A percentile compares a stretch with the other conserved stretches of the same genome.
These are phyloP conservation scores for Blomia tropicalis DNA, from an alignment of 2,888 invertebrate species.

Conservation along the genomic window DNA sequence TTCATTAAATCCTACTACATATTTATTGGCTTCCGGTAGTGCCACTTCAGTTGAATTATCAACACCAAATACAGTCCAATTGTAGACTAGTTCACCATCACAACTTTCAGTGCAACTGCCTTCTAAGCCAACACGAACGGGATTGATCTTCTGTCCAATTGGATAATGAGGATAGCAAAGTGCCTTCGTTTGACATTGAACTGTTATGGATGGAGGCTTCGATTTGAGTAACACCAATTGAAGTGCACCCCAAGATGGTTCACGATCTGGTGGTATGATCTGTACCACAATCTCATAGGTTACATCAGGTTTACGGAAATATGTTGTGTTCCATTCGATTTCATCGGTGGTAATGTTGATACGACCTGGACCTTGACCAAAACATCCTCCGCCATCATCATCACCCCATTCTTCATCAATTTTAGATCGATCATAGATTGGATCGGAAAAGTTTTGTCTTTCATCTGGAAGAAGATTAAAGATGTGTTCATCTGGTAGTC, in stretches of 20 bases:
- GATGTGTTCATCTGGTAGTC: slow-evolving; percentile 30
- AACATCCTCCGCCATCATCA: slow-evolving; percentile 31
- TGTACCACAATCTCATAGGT: slow-evolving; percentile 27
- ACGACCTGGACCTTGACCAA: slow-evolving; percentile 31
- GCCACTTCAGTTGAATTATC: slow-evolving; percentile 28
- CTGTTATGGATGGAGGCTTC: slow-evolving; percentile 30
- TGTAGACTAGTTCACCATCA: slow-evolving; percentile 29
- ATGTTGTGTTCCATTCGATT: slow-evolving; percentile 30
- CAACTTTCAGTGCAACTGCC: slow-evolving; percentile 31
- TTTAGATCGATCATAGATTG: slow-evolving; percentile 21
- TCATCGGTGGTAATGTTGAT: slow-evolving; percentile 28
- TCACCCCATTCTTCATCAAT: slow-evolving; percentile 26
- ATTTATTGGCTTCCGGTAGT: slow-evolving; percentile 29
- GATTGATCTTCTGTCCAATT: slow-evolving; percentile 31
- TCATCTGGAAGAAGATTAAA: slow-evolving; percentile 28
- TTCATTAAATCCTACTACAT: slow-evolving; percentile 28
- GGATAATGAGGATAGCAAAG: slow-evolving; percentile 31
- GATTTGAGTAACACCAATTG: slow-evolving; percentile 30
- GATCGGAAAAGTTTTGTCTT: slow-evolving; percentile 27
- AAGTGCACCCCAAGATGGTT: slow-evolving; percentile 30
- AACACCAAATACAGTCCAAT: slow-evolving; percentile 30
- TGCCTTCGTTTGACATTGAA: slow-evolving; percentile 31
- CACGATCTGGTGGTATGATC: slow-evolving; percentile 30
- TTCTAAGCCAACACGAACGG: slow-evolving; percentile 30
- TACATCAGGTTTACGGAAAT: slow-evolving; percentile 27